Evolutionary conservation across 2,797 vertebrate species (phyloP), one percentile per base, ranked within the genome.

Genomic region (Hoplostethus mediterraneus): DNA sequence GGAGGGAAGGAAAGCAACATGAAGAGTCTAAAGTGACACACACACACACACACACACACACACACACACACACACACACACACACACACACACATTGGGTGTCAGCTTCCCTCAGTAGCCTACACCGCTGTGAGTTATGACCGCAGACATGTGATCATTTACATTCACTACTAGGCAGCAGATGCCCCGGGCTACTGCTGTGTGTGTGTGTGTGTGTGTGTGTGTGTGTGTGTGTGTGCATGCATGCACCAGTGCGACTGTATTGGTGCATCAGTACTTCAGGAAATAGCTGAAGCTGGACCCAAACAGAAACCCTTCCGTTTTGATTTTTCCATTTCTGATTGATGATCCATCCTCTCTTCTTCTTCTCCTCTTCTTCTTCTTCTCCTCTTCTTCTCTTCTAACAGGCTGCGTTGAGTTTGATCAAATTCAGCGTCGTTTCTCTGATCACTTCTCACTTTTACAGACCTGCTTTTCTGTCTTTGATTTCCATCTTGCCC

Each of bases 71-170:
- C 49, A 17, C 73, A 56, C 51, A 44, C 63, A 63, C 73, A 8
- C 70, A 60, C 30, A 53, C 48, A 73, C 71, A 70, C 75, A 72
- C 33, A 85, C 63, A 72, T 0, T 48, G 51, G 80, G 85, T 81
- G 88, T 87, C 81, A 79, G 52, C 70, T 90, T 90, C 71, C 80
- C 81, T 82, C 73, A 72, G 79, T 63, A 71, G 79, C 80, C 63
- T 71, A 67, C 62, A 71, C 57, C 73, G 60, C 81, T 85, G 86
- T 92, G 73, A 89, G 89, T 93, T 89, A 90, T 87, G 82, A 88
- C 80, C 89, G 52, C 78, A 83, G 74, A 65, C 73, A 63, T 74
- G 77, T 33, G 84, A 92, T 93, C 86, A 83, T 86, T 92, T 92
- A 86, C 90, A 90, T 83, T 73, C 65, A 51, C 54, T 51, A 28